Percentiles rank a stretch among this genome's conserved stretches.
These are phyloP conservation scores for Zaprionus davidi DNA, from an alignment of 1,140 invertebrate species.

Conservation along the genomic window DNA sequence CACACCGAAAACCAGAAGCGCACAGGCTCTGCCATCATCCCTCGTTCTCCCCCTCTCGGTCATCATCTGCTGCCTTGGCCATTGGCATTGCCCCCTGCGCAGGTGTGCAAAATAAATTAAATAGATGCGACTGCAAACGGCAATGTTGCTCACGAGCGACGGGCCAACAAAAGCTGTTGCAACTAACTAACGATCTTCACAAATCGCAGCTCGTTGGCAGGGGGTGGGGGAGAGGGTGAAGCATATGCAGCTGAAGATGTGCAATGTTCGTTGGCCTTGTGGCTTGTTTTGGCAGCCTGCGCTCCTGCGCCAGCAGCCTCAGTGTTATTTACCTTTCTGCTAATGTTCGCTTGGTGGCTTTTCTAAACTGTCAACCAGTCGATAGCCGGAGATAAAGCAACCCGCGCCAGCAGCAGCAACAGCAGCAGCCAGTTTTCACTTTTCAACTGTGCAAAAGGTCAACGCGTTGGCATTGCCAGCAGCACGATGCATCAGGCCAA, in stretches of 20 bases:
- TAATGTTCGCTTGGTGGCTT: conserved; percentile 56
- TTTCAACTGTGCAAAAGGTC: conserved; percentile 73
- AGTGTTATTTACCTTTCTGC: conserved; percentile 7
- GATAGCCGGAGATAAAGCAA: conserved; percentile 38
- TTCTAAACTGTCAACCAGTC: conserved; percentile 77
- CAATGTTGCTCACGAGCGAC: conserved; percentile 59
- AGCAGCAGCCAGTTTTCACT: conserved; percentile 66
- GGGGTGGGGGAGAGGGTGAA: conserved; percentile 23
- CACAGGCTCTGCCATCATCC: not conserved
- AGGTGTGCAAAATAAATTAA: conserved; percentile 82
- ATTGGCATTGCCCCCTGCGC: conserved; percentile 35
- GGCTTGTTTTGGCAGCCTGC: conserved; percentile 36
- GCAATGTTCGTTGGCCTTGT: conserved; percentile 32
- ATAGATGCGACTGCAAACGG: conserved; percentile 30
- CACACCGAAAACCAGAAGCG: conserved; percentile 67
- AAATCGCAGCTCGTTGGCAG: conserved; percentile 54
- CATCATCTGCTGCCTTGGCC: conserved; percentile 19
- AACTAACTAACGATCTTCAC: conserved; percentile 41
- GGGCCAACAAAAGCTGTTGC: conserved; percentile 18
- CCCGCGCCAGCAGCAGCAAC: not conserved
- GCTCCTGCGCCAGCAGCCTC: conserved; percentile 37
- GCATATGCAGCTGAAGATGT: conserved; percentile 32
- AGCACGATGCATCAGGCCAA: conserved; percentile 2
- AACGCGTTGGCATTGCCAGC: conserved; percentile 45
- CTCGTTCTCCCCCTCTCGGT: conserved; percentile 24